Percentiles rank a stretch among this genome's conserved stretches.
Evolutionary conservation across 2,888 invertebrate genomes (phyloP).

Genomic region (Chironomus riparius): DNA sequence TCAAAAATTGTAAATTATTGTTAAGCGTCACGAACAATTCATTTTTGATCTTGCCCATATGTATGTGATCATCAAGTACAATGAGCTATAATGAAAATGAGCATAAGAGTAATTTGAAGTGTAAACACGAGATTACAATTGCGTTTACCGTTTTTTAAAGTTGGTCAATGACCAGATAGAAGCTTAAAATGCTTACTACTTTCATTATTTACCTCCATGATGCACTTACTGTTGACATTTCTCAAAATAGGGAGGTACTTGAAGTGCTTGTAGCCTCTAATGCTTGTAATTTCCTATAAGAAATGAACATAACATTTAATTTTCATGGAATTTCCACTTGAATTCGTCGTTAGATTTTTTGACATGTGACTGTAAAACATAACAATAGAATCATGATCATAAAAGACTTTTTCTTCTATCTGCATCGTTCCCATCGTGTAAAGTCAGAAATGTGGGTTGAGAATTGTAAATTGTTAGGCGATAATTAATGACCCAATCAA

Average conservation of each 20-base stretch:
- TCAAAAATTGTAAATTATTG: too few relatives aligned
- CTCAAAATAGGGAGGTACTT: too few relatives aligned
- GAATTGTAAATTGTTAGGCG: background rate
- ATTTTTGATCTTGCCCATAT: too few relatives aligned
- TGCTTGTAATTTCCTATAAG: background rate
- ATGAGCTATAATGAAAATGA: slow-evolving; percentile 3
- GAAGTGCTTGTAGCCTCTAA: background rate
- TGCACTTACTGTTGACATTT: slow-evolving; percentile 1
- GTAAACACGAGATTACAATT: slow-evolving; percentile 16
- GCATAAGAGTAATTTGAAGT: slow-evolving; percentile 6
- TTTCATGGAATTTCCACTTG: background rate
- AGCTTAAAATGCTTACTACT: background rate
- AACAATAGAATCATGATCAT: background rate
- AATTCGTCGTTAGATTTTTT: background rate
- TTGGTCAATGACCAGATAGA: slow-evolving; percentile 22
- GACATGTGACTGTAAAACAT: background rate
- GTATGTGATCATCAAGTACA: background rate
- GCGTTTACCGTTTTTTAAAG: slow-evolving; percentile 22
- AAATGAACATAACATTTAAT: background rate
- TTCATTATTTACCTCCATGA: slow-evolving; percentile 8
- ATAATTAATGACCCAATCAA: slow-evolving; percentile 12
- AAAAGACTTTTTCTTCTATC: background rate
- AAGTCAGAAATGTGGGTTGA: background rate
- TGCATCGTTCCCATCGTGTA: background rate
- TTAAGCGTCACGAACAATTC: too few relatives aligned